Base-by-base conservation (phyloP, 2,113 vertebrate genomes). In the Okapia johnstoni region DNA sequence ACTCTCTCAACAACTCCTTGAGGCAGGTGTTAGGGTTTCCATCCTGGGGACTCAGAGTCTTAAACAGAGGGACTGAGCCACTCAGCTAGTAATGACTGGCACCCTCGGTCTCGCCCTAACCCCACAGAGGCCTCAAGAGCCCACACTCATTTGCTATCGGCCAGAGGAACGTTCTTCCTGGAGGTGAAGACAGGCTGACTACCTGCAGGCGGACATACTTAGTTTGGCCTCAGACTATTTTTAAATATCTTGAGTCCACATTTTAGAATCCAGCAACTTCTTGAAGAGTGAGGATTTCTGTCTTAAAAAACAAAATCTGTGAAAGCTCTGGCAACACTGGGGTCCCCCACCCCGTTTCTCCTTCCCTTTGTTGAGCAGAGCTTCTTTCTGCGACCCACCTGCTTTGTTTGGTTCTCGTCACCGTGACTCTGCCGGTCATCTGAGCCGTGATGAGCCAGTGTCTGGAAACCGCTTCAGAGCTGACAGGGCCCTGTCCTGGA, bases 381-480 rank as follows among this genome's bases (percentile, higher is more conserved):
- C 52, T n/a, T 19, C 55, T 7, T 40, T 58, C 87, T 52, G 26
- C 3, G 0, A 33, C 16, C 21, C 5, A 5, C 23, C 46, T n/a
- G 79, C 61, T 55, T 63, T 12, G 70, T 58, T 23, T n/a, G 66
- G 52, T 4, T 57, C 61, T 77, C 30, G 17, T 40, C 48, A 40
- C 43, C 0, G 0, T 30, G 60, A 23, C n/a, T n/a, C 46, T 55
- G 40, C 6, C 7, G 0, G 36, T 11, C 12, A 48, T 5, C 66
- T 52, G 61, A 70, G 17, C 43, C 26, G 2, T 3, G 84, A 25
- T 7, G 9, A 8, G n/a, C 36, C 2, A 0, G 8, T 26, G 43
- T 81, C 21, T 66, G 33, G 63, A 23, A 46, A 43, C 16, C n/a
- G 16, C 52, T 16, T 23, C 50, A 28, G 40, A 43, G 36, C 48